phyloP scores from a whole-genome alignment of 2,113 vertebrate species.

The Myrmecobius fasciatus region DNA sequence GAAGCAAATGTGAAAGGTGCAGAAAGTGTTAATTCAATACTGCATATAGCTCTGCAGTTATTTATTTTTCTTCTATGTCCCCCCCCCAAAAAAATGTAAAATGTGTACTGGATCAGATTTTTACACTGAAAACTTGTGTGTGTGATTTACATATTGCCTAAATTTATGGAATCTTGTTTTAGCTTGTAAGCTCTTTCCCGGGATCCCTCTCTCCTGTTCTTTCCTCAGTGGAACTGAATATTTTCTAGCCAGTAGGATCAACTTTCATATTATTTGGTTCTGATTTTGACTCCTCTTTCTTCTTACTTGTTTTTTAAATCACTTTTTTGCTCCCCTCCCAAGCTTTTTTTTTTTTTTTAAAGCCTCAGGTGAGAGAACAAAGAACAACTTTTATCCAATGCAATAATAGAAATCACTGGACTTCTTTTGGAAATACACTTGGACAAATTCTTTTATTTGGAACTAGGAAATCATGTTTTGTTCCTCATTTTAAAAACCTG shows the following conservation, averaged over 20 bases:
- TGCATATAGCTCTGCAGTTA: constrained; percentile 70
- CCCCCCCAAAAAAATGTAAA: too few species aligned
- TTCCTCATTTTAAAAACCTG: constrained; percentile 52
- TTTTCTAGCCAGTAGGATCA: constrained; percentile 13
- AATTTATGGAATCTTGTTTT: background rate
- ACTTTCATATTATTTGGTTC: constrained; percentile 37
- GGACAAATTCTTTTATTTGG: constrained; percentile 54
- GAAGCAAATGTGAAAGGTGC: constrained; percentile 81
- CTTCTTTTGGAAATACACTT: constrained; percentile 63
- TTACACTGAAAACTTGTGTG: constrained; percentile 68
- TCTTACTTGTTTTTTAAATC: constrained; percentile 33
- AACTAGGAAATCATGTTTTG: background rate
- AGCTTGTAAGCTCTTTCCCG: background rate
- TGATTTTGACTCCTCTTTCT: background rate
- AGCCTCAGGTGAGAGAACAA: constrained; percentile 71
- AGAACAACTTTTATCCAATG: constrained; percentile 63
- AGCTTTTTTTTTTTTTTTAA: constrained; percentile 60
- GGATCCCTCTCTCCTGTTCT: constrained; percentile 15
- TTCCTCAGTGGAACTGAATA: constrained; percentile 32
- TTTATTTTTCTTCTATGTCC: constrained; percentile 56
- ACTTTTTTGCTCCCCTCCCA: background rate
- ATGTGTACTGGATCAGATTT: constrained; percentile 70
- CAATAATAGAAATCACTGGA: constrained; percentile 64
- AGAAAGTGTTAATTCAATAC: constrained; percentile 82
- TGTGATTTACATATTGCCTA: background rate